Evolutionary conservation across 2,113 vertebrate species (phyloP), one percentile per base, ranked within the genome.

Genomic region (Suncus etruscus): DNA sequence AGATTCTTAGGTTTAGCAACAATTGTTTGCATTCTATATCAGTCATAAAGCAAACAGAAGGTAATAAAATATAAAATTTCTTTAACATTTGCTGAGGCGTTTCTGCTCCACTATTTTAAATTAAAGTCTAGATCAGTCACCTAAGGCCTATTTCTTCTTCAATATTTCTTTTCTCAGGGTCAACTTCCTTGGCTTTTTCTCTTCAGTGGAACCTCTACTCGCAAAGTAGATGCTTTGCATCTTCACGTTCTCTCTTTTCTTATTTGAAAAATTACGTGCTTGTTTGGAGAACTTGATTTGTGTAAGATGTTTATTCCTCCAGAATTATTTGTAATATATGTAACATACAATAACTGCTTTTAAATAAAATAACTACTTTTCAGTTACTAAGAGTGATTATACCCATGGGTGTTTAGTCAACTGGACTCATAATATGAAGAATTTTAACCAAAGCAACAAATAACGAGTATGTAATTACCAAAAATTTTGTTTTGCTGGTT

Each of bases 31-130:
- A 92, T 94, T 86, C 58, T 61, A 14, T 61, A 69, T 95, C 85
- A 1, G 85, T 92, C 84, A 93, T 66, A 79, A 70, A 79, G 93
- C 81, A 97, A 92, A 61, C 58, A 95, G 95, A 94, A 94, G 82
- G 81, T 91, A 85, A 95, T 89, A 95, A 95, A 91, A 65, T 70
- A 22, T 58, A 1, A 3, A 3, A 79, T 90, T 91, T 95, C 58
- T 83, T 86, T 94, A 86, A 58, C 63, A 84, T 96, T 95, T 94
- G 90, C 83, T 90, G 50, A 0, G 0, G 66, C 22, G 22, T 48
- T 88, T 77, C 79, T 95, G 32, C 22, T 31, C 3, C 45, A 5
- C 22, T 80, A 1, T 3, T 69, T 94, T 50, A 78, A 91, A 39
- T 86, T 91, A 87, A 87, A 68, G 22, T 85, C 89, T 89, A 14